phyloP scores from a whole-genome alignment of 2,797 vertebrate species.

The Epinephelus awoara region DNA sequence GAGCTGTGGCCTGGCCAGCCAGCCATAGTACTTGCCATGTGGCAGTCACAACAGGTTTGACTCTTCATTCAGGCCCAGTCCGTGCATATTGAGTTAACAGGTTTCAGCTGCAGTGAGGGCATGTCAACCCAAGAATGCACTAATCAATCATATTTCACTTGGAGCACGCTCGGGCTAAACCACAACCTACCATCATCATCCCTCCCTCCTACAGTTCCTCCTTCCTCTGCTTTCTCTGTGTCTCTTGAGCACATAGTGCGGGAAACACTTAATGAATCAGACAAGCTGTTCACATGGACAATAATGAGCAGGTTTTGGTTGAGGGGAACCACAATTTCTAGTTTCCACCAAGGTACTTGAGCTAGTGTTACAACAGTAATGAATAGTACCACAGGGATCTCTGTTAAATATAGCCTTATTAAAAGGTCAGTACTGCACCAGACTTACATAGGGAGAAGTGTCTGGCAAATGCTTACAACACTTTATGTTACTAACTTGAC shows the following conservation, averaged over 20 bases:
- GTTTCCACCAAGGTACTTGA: slow-evolving; percentile 74
- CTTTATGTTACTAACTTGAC: slow-evolving; percentile 31
- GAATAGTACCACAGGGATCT: slow-evolving; percentile 71
- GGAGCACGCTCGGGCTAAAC: slow-evolving; percentile 73
- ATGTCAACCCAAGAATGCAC: slow-evolving; percentile 77
- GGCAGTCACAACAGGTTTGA: slow-evolving; percentile 80
- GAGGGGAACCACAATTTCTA: slow-evolving; percentile 78
- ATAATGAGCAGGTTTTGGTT: slow-evolving; percentile 86
- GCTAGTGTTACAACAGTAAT: slow-evolving; percentile 76
- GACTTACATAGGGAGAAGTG: slow-evolving; percentile 23
- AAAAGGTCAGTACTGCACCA: slow-evolving; percentile 67
- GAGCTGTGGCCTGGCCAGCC: slow-evolving; percentile 62
- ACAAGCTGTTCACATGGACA: slow-evolving; percentile 83
- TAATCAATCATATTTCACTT: slow-evolving; percentile 86
- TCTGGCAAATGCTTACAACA: slow-evolving; percentile 30
- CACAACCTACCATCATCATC: slow-evolving; percentile 67
- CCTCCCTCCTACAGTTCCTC: slow-evolving; percentile 57
- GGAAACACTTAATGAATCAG: slow-evolving; percentile 84
- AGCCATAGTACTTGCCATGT: slow-evolving; percentile 79
- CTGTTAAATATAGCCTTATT: slow-evolving; percentile 74
- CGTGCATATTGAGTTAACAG: slow-evolving; percentile 80
- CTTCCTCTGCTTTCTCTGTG: slow-evolving; percentile 67
- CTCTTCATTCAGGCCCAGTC: slow-evolving; percentile 65
- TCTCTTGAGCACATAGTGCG: slow-evolving; percentile 73
- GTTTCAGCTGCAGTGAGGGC: slow-evolving; percentile 79